Percentiles rank a stretch among this genome's conserved stretches.
Conservation (phyloP, 2,888 invertebrate genomes). For the Hirtodrosophila histrioides region DNA sequence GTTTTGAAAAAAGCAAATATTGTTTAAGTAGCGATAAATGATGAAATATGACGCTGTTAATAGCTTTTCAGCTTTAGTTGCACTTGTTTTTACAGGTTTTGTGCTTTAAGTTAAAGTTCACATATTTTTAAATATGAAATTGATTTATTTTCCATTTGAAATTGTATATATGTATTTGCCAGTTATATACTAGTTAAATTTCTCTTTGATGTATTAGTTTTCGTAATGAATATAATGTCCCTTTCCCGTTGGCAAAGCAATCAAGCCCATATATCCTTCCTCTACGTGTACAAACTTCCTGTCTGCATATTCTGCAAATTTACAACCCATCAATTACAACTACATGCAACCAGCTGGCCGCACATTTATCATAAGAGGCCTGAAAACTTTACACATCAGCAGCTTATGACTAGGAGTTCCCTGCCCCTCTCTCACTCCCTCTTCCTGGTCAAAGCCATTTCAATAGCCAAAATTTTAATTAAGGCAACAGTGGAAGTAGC, state of each 20-base stretch:
- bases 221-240: neutral
- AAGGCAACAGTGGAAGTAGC: constrained; percentile 44
- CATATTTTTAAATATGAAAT: too few species aligned
- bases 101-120: too few species aligned
- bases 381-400: constrained; percentile 38
- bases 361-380: constrained; percentile 56
- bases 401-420: constrained; percentile 17
- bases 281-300: constrained; percentile 7
- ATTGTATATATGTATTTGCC: too few species aligned
- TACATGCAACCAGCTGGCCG: constrained; percentile 13
- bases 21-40: too few species aligned
- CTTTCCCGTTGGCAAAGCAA: neutral
- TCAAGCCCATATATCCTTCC: constrained; percentile 5
- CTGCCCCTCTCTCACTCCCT: neutral
- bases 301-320: constrained; percentile 31
- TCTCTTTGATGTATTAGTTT: too few species aligned
- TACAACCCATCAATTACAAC: constrained; percentile 45
- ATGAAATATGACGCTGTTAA: too few species aligned
- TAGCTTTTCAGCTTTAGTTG: too few species aligned
- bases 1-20: too few species aligned
- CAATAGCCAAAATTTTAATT: constrained; percentile 69
- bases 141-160: too few species aligned
- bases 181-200: too few species aligned
- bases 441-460: constrained; percentile 35
- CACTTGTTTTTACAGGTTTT: too few species aligned